These are phyloP conservation scores for Tenrec ecaudatus DNA, from an alignment of 2,113 vertebrate genomes.

Conservation along the genomic window DNA sequence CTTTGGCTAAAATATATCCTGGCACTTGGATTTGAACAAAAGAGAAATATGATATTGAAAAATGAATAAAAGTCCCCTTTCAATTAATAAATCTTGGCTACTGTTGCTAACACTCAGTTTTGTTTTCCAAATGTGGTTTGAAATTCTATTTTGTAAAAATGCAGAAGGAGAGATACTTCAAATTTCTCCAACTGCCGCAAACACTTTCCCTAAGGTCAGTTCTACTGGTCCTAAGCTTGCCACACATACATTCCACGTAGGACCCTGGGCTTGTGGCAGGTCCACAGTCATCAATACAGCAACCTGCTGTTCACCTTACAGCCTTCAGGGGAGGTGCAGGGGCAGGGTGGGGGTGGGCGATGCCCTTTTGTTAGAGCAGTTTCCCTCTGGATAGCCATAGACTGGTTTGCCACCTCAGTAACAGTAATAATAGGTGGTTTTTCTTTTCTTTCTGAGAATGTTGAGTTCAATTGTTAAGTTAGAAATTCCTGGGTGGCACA, in stretches of 20 bases:
- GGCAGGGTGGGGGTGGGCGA: background rate
- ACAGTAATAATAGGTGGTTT: background rate
- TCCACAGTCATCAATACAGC: slow-evolving; percentile 64
- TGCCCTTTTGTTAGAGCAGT: slow-evolving; percentile 41
- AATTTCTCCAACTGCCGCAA: background rate
- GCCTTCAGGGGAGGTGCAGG: slow-evolving; percentile 67
- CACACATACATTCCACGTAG: slow-evolving; percentile 9
- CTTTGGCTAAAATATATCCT: slow-evolving; percentile 71
- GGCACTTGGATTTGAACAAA: slow-evolving; percentile 62
- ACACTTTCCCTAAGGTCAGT: slow-evolving; percentile 43
- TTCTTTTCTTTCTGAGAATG: background rate
- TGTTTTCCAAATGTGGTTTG: slow-evolving; percentile 67
- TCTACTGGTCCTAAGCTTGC: background rate
- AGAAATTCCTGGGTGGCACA: background rate
- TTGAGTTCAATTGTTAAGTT: slow-evolving; percentile 21
- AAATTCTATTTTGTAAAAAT: slow-evolving; percentile 68
- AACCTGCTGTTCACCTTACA: background rate
- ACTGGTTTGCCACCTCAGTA: background rate
- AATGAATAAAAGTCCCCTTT: slow-evolving; percentile 58
- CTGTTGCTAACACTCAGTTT: slow-evolving; percentile 50
- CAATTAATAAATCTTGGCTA: slow-evolving; percentile 70
- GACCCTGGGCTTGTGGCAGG: slow-evolving; percentile 32
- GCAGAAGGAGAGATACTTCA: slow-evolving; percentile 64
- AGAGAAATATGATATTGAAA: slow-evolving; percentile 66
- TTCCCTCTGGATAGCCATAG: slow-evolving; percentile 47